Evolutionary conservation across 1,140 invertebrate genomes (phyloP).

Genomic region (Anoplophora glabripennis): DNA sequence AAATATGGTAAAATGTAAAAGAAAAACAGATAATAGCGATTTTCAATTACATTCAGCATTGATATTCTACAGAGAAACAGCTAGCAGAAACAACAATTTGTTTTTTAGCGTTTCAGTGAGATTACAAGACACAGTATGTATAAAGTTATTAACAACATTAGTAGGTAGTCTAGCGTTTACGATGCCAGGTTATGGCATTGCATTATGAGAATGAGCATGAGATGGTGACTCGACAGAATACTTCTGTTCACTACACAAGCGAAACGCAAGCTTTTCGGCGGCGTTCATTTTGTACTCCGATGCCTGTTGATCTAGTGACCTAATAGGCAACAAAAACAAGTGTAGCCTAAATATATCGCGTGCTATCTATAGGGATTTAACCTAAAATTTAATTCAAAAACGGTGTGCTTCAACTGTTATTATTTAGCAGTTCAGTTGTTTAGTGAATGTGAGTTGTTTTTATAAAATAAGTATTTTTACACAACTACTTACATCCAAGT

Average conservation of each 20-base stretch:
- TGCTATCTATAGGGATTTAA: slow-evolving; percentile 11
- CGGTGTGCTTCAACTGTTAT: neutral
- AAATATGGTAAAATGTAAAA: too few species aligned
- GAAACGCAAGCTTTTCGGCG: slow-evolving; percentile 10
- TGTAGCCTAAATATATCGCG: neutral
- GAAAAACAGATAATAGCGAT: too few species aligned
- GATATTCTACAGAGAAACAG: too few species aligned
- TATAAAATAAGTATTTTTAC: slow-evolving; percentile 3
- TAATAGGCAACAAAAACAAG: slow-evolving; percentile 3
- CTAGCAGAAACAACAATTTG: too few species aligned
- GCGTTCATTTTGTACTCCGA: slow-evolving; percentile 6
- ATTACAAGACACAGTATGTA: too few species aligned
- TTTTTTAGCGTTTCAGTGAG: too few species aligned
- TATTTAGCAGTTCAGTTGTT: slow-evolving; percentile 6
- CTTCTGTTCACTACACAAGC: slow-evolving; percentile 1
- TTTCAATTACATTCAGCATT: too few species aligned
- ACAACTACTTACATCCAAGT: neutral
- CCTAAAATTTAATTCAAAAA: neutral
- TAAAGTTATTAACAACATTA: too few species aligned
- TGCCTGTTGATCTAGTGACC: slow-evolving; percentile 19
- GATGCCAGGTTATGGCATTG: slow-evolving; percentile 6
- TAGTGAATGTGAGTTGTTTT: slow-evolving; percentile 11
- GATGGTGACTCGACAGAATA: slow-evolving; percentile 20
- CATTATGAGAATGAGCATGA: too few species aligned
- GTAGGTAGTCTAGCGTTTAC: neutral